Evolutionary conservation across 2,113 vertebrate species (phyloP), one percentile per base, ranked within the genome.

Genomic region (Gobio gobio): DNA sequence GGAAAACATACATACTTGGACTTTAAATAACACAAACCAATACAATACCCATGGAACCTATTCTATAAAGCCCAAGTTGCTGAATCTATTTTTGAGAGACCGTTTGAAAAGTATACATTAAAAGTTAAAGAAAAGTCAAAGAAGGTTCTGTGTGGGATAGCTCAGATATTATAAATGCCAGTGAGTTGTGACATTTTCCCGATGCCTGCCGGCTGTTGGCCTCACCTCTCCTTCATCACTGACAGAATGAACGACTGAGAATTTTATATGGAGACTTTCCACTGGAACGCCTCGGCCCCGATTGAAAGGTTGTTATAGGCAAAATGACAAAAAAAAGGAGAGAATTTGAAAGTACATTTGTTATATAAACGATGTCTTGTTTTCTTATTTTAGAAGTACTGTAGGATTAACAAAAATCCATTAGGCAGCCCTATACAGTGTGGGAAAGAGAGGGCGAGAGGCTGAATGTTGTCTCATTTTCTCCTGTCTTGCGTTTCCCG

Each of bases 321-420:
- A 82, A 82, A 82, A 70, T 47, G 59, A 7, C 47, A n/a, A 80
- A 66, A 43, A 43, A 84, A 14, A 54, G 20, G 14, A 56, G 18
- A 24, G 58, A 47, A 54, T 10, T 64, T 47, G 10, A 78, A 81
- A 59, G 45, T 33, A 74, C 26, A 7, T 59, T 68, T 49, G 75
- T 88, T 88, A 81, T 63, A 40, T 88, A 88, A 88, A 81, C 76
- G 87, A 81, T 80, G 87, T 76, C 76, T 82, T 78, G 66, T 84
- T 86, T 86, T 85, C 81, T 83, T 88, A 76, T 75, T 83, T 86
- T 86, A 88, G 84, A 49, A 12, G 10, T 79, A 59, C 68, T 87
- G 75, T 56, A 79, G 56, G 56, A 26, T 66, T 47, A 10, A 58
- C 79, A 64, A 45, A 80, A 73, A 83, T 63, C 40, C 77, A 63